These are phyloP conservation scores for Pipa parva DNA, from an alignment of 2,113 vertebrate species.

Conservation along the genomic window DNA sequence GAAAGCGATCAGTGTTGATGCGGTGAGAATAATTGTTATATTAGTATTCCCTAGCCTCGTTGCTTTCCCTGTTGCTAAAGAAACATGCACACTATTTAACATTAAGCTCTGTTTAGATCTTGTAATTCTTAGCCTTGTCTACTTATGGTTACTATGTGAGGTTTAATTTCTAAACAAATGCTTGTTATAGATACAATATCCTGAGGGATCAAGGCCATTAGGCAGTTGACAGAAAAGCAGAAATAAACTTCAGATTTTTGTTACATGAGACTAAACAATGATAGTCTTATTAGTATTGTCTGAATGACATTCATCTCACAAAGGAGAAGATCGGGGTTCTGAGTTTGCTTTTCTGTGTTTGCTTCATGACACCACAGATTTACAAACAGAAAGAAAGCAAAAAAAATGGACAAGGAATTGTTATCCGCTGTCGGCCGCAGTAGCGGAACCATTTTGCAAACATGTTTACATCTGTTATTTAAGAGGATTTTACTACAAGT, in stretches of 20 bases:
- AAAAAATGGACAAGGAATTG: no score
- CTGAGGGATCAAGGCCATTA: not conserved
- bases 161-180: not conserved
- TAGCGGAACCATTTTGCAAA: no score
- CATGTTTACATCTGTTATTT: no score
- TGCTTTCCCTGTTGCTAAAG: slow-evolving; percentile 4
- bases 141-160: not conserved
- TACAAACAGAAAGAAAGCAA: no score
- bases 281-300: not conserved
- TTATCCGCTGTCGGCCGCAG: no score
- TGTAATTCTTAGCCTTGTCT: not conserved
- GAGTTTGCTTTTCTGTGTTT: no score
- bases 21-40: slow-evolving; percentile 1
- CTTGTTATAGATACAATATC: not conserved
- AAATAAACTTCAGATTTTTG: not conserved
- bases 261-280: not conserved
- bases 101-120: not conserved
- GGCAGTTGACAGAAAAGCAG: not conserved
- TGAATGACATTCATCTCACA: no score
- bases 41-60: not conserved
- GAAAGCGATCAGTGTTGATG: not conserved
- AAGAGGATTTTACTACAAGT: no score
- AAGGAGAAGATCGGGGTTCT: no score
- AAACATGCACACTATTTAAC: slow-evolving; percentile 3
- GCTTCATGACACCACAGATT: no score